Conservation (phyloP, 2,113 vertebrate species). For the Cacatua alba region DNA sequence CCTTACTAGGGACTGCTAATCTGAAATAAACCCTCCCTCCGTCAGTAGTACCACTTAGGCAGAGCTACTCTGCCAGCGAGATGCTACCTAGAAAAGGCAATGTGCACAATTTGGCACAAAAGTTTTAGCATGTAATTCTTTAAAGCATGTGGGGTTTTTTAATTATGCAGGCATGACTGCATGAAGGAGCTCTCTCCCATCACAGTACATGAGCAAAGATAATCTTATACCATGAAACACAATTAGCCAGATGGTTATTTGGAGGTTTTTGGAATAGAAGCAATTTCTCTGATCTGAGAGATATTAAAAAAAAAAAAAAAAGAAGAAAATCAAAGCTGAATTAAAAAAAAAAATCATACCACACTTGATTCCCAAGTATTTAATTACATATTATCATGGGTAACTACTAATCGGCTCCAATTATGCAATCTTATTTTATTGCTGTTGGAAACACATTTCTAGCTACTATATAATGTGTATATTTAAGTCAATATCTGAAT, state of each 20-base stretch:
- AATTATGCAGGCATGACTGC: background rate
- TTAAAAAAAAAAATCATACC: background rate
- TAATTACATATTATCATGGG: constrained; percentile 18
- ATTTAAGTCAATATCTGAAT: constrained; percentile 31
- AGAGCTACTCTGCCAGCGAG: background rate
- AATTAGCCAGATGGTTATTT: constrained; percentile 45
- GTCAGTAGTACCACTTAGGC: background rate
- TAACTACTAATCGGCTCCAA: background rate
- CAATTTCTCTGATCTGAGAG: background rate
- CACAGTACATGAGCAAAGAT: background rate
- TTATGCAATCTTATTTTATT: constrained; percentile 19
- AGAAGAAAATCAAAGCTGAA: background rate
- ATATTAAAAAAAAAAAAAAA: background rate
- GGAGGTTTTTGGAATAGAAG: constrained; percentile 27
- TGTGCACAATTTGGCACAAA: background rate
- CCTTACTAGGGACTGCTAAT: background rate
- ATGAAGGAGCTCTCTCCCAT: background rate
- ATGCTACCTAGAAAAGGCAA: background rate
- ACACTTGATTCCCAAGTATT: constrained; percentile 4
- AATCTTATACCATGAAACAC: constrained; percentile 7
- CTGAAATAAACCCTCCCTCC: background rate
- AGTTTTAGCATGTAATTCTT: background rate
- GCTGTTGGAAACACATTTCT: constrained; percentile 6
- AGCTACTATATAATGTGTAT: background rate
- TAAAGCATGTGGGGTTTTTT: background rate